Evolutionary conservation across 2,797 vertebrate species (phyloP).

Genomic region (Sciurus carolinensis): DNA sequence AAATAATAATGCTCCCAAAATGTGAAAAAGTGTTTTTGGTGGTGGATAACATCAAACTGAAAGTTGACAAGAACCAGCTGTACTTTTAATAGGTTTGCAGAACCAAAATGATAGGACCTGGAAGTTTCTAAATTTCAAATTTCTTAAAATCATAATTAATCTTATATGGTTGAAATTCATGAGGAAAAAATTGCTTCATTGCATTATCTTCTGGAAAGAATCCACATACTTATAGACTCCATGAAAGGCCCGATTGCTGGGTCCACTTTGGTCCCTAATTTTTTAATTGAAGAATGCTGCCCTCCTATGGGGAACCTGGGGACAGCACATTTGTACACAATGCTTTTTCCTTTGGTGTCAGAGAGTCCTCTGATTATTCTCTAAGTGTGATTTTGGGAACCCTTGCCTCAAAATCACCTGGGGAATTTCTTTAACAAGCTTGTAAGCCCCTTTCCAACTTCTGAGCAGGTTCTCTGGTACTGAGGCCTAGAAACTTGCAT

Average conservation of each 20-base stretch:
- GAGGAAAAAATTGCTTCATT: not conserved
- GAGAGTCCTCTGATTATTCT: not conserved
- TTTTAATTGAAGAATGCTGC: accelerated
- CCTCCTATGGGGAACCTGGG: not conserved
- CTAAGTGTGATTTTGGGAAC: not conserved
- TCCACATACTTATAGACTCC: not conserved
- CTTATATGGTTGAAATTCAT: not conserved
- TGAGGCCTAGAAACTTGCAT: not conserved
- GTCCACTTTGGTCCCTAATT: not conserved
- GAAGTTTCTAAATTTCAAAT: not conserved
- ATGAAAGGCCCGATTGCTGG: not conserved
- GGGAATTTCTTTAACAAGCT: not conserved
- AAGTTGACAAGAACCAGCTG: not conserved
- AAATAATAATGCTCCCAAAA: not conserved
- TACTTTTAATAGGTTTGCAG: not conserved
- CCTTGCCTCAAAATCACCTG: not conserved
- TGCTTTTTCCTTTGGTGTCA: not conserved
- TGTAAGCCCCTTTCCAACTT: not conserved
- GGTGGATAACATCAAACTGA: not conserved
- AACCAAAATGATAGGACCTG: not conserved
- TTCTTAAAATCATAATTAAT: conserved; percentile 1
- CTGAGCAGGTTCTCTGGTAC: not conserved
- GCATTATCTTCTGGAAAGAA: not conserved
- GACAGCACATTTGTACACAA: accelerated
- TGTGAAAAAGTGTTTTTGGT: not conserved